Conservation (phyloP, 2,113 vertebrate species). For the Calonectris borealis region DNA sequence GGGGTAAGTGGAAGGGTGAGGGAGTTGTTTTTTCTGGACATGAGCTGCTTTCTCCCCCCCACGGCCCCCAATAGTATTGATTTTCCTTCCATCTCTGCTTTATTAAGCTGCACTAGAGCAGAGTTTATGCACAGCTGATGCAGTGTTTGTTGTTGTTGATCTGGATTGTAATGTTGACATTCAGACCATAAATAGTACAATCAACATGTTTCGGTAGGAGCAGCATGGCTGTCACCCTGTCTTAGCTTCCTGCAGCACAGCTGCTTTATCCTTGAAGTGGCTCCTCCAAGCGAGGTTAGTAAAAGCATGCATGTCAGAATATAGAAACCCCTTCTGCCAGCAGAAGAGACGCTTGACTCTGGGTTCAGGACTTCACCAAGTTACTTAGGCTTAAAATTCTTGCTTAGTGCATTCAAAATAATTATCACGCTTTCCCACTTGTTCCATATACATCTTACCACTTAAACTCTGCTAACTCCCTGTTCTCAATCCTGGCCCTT, state of each 20-base stretch:
- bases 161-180: neutral
- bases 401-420: neutral
- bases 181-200: neutral
- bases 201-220: neutral
- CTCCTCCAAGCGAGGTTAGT: neutral
- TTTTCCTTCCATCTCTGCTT: neutral
- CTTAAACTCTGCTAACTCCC: neutral
- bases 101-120: neutral
- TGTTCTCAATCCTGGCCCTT: accelerated
- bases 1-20: neutral
- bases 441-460: neutral
- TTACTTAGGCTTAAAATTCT: neutral
- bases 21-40: neutral
- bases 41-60: neutral
- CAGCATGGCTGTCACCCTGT: neutral
- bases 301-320: neutral
- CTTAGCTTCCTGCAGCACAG: neutral
- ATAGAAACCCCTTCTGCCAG: neutral
- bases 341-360: neutral
- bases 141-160: neutral
- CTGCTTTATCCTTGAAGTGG: neutral
- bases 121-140: neutral
- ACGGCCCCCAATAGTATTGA: neutral
- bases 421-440: neutral
- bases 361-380: neutral